Evolutionary conservation across 2,113 vertebrate genomes (phyloP).

Genomic region (Hymenochirus boettgeri): DNA sequence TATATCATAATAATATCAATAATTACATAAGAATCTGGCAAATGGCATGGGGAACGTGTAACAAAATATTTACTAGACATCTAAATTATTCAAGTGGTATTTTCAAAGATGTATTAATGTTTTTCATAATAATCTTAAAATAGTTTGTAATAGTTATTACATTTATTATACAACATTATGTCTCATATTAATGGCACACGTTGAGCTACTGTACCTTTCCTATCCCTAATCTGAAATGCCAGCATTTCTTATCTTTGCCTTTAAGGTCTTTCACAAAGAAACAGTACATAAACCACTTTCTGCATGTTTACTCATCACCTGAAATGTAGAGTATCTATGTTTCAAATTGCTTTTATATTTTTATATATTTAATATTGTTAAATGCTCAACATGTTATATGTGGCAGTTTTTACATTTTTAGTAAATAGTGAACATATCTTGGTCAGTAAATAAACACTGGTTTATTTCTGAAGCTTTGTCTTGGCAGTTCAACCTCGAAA

Average conservation of each 20-base stretch:
- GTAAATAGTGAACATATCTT: background rate
- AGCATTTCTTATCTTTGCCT: conserved; percentile 33
- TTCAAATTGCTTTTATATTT: conserved; percentile 36
- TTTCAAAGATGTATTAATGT: too few relatives aligned
- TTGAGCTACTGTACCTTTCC: conserved; percentile 10
- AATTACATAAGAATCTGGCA: too few relatives aligned
- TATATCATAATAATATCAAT: too few relatives aligned
- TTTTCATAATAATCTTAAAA: too few relatives aligned
- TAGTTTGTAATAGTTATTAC: too few relatives aligned
- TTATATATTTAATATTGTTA: conserved; percentile 5
- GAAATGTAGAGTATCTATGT: conserved; percentile 6
- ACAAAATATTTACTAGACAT: too few relatives aligned
- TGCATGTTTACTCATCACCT: conserved; percentile 37
- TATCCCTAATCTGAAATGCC: conserved; percentile 37
- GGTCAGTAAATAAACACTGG: background rate
- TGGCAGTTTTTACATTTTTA: background rate
- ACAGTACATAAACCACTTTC: conserved; percentile 29
- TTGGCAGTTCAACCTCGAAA: background rate
- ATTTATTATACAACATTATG: conserved; percentile 18
- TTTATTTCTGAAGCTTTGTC: background rate
- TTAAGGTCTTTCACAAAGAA: conserved; percentile 37
- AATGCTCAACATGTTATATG: background rate
- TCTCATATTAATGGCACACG: conserved; percentile 26
- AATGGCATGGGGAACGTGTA: too few relatives aligned
- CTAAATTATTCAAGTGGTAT: too few relatives aligned